These are phyloP conservation scores for Sylvilagus bachmani DNA, from an alignment of 2,113 vertebrate species.

Conservation along the genomic window DNA sequence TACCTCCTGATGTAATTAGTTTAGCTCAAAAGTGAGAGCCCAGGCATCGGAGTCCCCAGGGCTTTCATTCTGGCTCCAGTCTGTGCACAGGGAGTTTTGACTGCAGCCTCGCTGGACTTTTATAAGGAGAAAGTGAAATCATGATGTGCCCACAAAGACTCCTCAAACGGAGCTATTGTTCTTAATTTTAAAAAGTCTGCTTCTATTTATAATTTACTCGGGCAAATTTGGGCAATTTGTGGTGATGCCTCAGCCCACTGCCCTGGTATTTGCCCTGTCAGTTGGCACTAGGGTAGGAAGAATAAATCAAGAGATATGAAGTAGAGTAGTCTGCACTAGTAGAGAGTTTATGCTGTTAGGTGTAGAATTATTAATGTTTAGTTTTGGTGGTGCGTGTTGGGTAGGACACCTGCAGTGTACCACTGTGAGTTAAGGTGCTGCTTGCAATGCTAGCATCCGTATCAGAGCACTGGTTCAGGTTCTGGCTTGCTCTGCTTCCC, in stretches of 20 bases:
- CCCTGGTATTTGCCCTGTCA: not conserved
- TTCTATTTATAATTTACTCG: not conserved
- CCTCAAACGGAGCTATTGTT: not conserved
- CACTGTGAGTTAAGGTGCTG: too few species aligned
- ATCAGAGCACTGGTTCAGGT: too few species aligned
- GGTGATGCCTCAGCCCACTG: not conserved
- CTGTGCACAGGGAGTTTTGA: not conserved
- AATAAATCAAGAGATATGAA: not conserved
- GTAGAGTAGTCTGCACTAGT: not conserved
- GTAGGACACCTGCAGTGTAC: too few species aligned
- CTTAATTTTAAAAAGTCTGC: not conserved
- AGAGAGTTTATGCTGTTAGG: not conserved
- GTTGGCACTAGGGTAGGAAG: not conserved
- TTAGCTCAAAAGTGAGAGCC: not conserved
- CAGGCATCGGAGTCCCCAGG: not conserved
- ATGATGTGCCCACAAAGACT: not conserved
- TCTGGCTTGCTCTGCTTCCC: too few species aligned
- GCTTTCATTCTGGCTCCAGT: not conserved
- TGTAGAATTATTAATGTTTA: not conserved
- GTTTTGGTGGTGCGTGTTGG: not conserved
- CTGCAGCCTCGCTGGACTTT: not conserved
- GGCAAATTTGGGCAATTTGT: not conserved
- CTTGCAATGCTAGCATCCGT: too few species aligned
- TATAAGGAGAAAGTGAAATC: not conserved
- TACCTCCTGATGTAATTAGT: slow-evolving; percentile 32